Base-by-base conservation (phyloP, 2,113 vertebrate species). In the Atherinomorus stipes region DNA sequence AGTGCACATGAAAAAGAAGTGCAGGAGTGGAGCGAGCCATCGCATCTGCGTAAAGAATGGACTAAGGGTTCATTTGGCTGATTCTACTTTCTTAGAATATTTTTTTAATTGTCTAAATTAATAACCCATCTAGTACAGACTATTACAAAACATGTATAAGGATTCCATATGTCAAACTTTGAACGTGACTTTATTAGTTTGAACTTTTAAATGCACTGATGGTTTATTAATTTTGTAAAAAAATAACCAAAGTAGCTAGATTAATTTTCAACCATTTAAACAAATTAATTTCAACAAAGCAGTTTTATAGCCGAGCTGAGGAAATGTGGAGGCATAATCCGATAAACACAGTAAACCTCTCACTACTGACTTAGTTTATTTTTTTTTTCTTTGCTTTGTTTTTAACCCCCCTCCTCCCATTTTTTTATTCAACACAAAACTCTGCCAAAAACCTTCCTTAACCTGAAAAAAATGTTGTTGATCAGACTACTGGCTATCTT, bases 401-500 rank as follows among this genome's bases (percentile, higher is more conserved):
- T 34, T 8, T 8, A 34, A 6, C 1, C 8, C 8, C 9, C 7
- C 9, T 7, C 31, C 8, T 12, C 7, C n/a, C 18, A 15, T 40
- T 2, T 11, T 0, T 71, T 77, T 42, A 71, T 76, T 47, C 44
- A 56, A 23, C 57, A 50, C 31, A 79, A 75, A 60, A 9, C 0
- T 34, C 21, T 11, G 4, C n/a, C 12, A 66, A 57, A 54, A 25
- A 19, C 25, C 26, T 45, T 53, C 22, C 19, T 51, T 49, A 31
- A 64, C 23, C 12, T 38, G 44, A 66, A 11, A 85, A n/a, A 75
- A 66, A 96, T 95, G 95, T 87, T 91, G 90, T 81, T 84, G 83
- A 66, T 91, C 65, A 93, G 84, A 90, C 61, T 94, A 65, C 89
- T 95, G 83, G 77, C 87, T 53, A n/a, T 94, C 34, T 85, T 93